These are phyloP conservation scores for Gambusia affinis DNA, from an alignment of 2,113 vertebrate species.

Conservation along the genomic window DNA sequence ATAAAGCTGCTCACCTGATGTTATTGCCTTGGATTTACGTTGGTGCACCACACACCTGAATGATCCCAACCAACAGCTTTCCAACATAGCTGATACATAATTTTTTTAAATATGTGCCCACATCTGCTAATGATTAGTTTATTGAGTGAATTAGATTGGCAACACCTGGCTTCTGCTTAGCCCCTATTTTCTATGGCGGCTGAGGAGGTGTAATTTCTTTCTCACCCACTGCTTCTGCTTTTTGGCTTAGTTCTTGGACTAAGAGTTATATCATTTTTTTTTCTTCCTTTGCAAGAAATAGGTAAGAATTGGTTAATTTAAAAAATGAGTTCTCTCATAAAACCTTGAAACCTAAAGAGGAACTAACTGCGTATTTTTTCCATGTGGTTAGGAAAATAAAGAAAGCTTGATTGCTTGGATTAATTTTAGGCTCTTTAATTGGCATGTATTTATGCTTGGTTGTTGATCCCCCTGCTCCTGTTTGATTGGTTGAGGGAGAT, in stretches of 20 bases:
- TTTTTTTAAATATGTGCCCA: not conserved
- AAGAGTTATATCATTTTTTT: not conserved
- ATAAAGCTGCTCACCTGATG: not conserved
- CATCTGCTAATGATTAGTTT: not conserved
- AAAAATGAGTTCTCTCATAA: not conserved
- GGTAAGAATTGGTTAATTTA: not conserved
- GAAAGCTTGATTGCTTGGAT: conserved; percentile 57
- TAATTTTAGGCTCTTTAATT: conserved; percentile 68
- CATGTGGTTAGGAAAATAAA: conserved; percentile 8
- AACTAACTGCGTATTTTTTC: not conserved
- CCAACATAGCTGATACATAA: no score
- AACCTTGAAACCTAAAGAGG: not conserved
- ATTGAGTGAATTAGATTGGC: not conserved
- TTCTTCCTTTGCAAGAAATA: not conserved
- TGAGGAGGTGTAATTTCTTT: not conserved
- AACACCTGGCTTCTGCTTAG: conserved; percentile 2
- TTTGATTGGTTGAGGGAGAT: conserved; percentile 66
- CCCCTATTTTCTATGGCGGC: not conserved
- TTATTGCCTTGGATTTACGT: not conserved
- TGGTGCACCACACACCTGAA: not conserved
- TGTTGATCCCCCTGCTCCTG: conserved; percentile 42
- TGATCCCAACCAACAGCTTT: not conserved
- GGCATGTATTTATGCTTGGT: conserved; percentile 48
- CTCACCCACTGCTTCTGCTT: not conserved
- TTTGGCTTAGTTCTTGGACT: not conserved